Evolutionary conservation across 2,888 invertebrate genomes (phyloP).

Genomic region (Meteorus colon): DNA sequence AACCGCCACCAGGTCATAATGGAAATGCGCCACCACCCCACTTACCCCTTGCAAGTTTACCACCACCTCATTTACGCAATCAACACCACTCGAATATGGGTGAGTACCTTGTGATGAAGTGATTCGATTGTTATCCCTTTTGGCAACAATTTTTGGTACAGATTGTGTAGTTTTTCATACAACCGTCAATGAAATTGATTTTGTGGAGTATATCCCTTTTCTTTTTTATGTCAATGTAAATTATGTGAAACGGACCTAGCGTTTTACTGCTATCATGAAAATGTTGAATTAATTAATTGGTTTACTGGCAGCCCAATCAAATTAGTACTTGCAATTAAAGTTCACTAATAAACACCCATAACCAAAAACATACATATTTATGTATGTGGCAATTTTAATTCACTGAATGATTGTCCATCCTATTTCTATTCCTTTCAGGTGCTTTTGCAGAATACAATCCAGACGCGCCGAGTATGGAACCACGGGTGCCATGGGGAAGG

Average conservation of each 20-base stretch:
- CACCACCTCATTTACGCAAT: conserved; percentile 71
- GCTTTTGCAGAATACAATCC: conserved; percentile 83
- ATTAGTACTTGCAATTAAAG: no score
- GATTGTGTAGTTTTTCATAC: no score
- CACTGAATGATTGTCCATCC: background rate
- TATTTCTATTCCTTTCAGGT: conserved; percentile 51
- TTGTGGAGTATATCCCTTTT: no score
- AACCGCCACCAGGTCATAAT: conserved; percentile 68
- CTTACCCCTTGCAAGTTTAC: conserved; percentile 70
- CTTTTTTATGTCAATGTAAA: no score
- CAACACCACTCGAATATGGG: conserved; percentile 72
- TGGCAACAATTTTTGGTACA: background rate
- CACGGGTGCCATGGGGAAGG: conserved; percentile 71
- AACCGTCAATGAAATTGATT: no score
- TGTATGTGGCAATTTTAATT: background rate
- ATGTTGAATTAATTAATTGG: no score
- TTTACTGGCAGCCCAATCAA: no score
- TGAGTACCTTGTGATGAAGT: conserved; percentile 51
- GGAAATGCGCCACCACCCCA: conserved; percentile 71
- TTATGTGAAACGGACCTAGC: no score
- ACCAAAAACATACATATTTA: no score
- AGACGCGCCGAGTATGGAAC: conserved; percentile 83
- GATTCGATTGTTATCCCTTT: background rate
- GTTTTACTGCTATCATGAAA: no score
- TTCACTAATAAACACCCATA: no score